Percentiles rank a stretch among this genome's conserved stretches.
phyloP scores from a whole-genome alignment of 1,140 invertebrate genomes.

The Megalopta genalis region DNA sequence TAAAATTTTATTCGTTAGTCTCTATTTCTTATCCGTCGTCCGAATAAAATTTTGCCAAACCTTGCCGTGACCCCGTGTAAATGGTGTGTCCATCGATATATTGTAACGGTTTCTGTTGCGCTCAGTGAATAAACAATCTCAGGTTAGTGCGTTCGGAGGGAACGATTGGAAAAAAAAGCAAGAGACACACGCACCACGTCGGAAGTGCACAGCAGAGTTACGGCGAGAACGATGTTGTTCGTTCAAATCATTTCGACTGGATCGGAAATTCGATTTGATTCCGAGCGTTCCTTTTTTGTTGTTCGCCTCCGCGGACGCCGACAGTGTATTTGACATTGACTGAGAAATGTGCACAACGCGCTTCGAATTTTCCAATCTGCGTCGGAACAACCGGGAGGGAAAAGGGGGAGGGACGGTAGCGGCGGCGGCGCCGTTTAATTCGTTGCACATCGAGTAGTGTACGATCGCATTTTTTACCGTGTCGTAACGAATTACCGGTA shows the following conservation, averaged over 20 bases:
- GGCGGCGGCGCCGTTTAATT: conserved; percentile 54
- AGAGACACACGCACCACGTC: background rate
- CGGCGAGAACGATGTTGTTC: conserved; percentile 23
- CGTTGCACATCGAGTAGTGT: conserved; percentile 34
- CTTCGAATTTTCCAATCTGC: conserved; percentile 63
- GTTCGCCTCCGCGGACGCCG: conserved; percentile 29
- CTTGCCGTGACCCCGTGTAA: background rate
- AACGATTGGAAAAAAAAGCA: background rate
- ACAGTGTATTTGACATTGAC: conserved; percentile 64
- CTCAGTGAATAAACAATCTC: conserved; percentile 25
- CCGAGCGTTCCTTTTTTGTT: conserved; percentile 27
- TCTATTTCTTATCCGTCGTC: no score
- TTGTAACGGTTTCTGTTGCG: background rate
- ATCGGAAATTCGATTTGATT: conserved; percentile 56
- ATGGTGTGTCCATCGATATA: background rate
- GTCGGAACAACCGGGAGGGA: conserved; percentile 4
- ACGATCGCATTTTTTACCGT: no score
- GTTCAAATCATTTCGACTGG: conserved; percentile 48
- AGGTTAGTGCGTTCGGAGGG: background rate
- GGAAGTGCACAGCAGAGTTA: conserved; percentile 26
- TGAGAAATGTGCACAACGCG: conserved; percentile 64
- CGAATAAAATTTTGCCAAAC: no score
- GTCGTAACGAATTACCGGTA: conserved; percentile 39
- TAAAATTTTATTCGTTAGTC: no score
- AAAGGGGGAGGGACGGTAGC: no score